phyloP scores from a whole-genome alignment of 2,888 invertebrate genomes.

The Drosophila nr. medialis region DNA sequence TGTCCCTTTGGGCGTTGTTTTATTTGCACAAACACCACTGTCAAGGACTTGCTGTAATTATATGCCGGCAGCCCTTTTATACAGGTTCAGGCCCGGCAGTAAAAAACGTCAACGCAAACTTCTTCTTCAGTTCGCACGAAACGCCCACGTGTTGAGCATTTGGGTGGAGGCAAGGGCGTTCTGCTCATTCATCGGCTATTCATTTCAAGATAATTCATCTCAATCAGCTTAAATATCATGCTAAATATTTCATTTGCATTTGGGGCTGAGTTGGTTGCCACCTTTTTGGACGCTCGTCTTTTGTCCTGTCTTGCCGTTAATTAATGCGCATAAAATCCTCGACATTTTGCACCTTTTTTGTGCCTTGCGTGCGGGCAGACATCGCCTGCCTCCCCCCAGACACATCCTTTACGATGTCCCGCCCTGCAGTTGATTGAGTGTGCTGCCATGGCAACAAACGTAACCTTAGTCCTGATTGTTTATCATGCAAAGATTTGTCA shows the following conservation, averaged over 20 bases:
- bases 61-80: slow-evolving; percentile 2
- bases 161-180: neutral
- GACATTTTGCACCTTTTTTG: slow-evolving; percentile 62
- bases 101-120: slow-evolving; percentile 10
- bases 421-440: slow-evolving; percentile 52
- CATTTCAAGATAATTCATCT: slow-evolving; percentile 71
- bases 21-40: slow-evolving; percentile 21
- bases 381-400: neutral
- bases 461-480: slow-evolving; percentile 37
- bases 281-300: slow-evolving; percentile 10
- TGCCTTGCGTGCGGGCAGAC: slow-evolving; percentile 1
- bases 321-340: slow-evolving; percentile 74
- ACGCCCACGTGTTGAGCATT: slow-evolving; percentile 60
- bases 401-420: slow-evolving; percentile 11
- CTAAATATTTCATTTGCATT: slow-evolving; percentile 70
- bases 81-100: neutral
- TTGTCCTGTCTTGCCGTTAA: slow-evolving; percentile 49
- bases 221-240: slow-evolving; percentile 75
- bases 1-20: slow-evolving; percentile 36
- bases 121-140: neutral
- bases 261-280: neutral
- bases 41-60: slow-evolving; percentile 42
- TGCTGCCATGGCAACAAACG: slow-evolving; percentile 14
- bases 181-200: slow-evolving; percentile 43
- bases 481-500: slow-evolving; percentile 54